Evolutionary conservation across 30 jellyfish, hydroid and myxozoan genomes (phyloP).

Genomic region (Morbakka virulenta): DNA sequence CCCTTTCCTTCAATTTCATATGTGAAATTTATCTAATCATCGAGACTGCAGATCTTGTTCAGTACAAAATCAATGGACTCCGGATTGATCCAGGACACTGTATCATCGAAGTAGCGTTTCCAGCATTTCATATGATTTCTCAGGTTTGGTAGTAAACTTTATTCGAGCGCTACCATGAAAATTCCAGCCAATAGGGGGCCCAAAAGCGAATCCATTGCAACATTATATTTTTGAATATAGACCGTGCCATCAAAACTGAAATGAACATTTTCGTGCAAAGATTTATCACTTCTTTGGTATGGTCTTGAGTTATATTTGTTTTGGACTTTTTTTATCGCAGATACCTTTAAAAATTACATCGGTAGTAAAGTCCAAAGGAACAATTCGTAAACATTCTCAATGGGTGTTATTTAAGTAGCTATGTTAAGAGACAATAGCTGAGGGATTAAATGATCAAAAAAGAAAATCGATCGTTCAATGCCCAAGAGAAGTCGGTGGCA

Average conservation of each 20-base stretch:
- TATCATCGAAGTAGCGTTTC: constrained; percentile 21
- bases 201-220: constrained; percentile 46
- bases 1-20: neutral
- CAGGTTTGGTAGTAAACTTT: neutral
- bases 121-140: neutral
- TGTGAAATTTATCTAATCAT: constrained; percentile 10
- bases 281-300: neutral
- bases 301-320: neutral
- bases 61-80: too few relatives aligned
- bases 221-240: constrained; percentile 9
- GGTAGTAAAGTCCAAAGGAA: constrained; percentile 9
- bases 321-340: neutral
- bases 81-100: neutral
- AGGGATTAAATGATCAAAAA: too few relatives aligned
- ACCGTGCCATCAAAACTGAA: constrained; percentile 1
- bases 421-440: too few relatives aligned
- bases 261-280: constrained; percentile 14
- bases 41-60: neutral
- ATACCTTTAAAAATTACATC: neutral
- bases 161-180: constrained; percentile 25
- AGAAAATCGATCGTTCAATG: too few relatives aligned
- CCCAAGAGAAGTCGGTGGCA: too few relatives aligned
- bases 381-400: too few relatives aligned
- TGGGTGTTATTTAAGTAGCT: too few relatives aligned
- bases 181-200: constrained; percentile 39